Percentiles rank a stretch among this genome's conserved stretches.
phyloP scores from a whole-genome alignment of 2,888 invertebrate genomes.

The Yponomeuta malinellus region DNA sequence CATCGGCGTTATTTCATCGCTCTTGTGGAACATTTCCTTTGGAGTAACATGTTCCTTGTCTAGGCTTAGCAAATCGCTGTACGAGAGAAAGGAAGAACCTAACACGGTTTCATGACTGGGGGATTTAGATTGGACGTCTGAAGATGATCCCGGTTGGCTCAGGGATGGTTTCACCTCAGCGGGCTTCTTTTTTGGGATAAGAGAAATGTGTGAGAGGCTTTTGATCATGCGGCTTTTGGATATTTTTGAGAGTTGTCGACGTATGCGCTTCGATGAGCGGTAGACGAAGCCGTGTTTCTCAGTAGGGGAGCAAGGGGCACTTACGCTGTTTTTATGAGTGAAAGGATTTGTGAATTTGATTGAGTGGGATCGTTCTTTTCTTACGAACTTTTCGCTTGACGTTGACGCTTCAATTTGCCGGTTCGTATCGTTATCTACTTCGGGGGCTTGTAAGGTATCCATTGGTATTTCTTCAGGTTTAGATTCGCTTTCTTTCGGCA shows the following conservation, averaged over 20 bases:
- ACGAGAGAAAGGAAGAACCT: constrained; percentile 71
- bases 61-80: constrained; percentile 55
- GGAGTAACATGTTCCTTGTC: constrained; percentile 42
- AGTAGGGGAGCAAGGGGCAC: constrained; percentile 63
- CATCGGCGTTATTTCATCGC: constrained; percentile 44
- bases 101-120: constrained; percentile 66
- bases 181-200: constrained; percentile 58
- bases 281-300: constrained; percentile 58
- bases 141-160: constrained; percentile 56
- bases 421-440: constrained; percentile 18
- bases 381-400: constrained; percentile 45
- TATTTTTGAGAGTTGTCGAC: constrained; percentile 55
- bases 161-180: constrained; percentile 40
- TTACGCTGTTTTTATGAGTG: constrained; percentile 59
- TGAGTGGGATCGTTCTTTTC: constrained; percentile 35
- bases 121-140: constrained; percentile 54
- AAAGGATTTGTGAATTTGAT: constrained; percentile 64
- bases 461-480: constrained; percentile 1
- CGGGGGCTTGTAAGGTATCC: constrained; percentile 11
- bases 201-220: constrained; percentile 64
- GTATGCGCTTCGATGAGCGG: constrained; percentile 62
- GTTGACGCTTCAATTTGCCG: constrained; percentile 25
- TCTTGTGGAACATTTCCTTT: constrained; percentile 43
- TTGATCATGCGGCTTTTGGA: constrained; percentile 67
- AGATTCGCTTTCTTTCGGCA: not conserved